Evolutionary conservation across 2,797 vertebrate genomes (phyloP).

Genomic region (Enteromius mattozi): DNA sequence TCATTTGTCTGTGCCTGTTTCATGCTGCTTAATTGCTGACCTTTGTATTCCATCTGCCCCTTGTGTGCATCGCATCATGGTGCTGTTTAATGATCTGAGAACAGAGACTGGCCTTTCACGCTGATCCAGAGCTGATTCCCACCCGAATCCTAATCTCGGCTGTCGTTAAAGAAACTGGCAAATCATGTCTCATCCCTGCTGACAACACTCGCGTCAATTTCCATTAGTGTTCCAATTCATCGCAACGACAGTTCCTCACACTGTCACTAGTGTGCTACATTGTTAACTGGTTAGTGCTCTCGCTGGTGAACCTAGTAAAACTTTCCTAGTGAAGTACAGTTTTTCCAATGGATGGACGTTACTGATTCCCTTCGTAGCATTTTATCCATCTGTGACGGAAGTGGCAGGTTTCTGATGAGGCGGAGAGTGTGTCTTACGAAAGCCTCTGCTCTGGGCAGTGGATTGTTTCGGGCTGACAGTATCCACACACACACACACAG

Average conservation of each 20-base stretch:
- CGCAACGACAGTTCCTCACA: neutral
- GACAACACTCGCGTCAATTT: neutral
- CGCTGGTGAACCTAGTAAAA: neutral
- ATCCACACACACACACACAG: constrained; percentile 53
- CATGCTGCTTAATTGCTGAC: constrained; percentile 52
- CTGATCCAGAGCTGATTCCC: constrained; percentile 22
- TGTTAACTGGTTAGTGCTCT: neutral
- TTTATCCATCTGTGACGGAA: constrained; percentile 59
- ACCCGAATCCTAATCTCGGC: constrained; percentile 20
- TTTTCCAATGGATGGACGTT: constrained; percentile 3
- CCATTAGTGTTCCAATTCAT: neutral
- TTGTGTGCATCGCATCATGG: constrained; percentile 29
- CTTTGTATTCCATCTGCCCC: constrained; percentile 49
- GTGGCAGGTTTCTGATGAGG: constrained; percentile 67
- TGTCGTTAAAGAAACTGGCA: constrained; percentile 13
- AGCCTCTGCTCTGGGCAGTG: constrained; percentile 63
- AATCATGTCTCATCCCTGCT: constrained; percentile 24
- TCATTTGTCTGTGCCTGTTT: constrained; percentile 11
- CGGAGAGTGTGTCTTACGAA: constrained; percentile 39
- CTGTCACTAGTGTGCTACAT: neutral
- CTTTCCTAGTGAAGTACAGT: neutral
- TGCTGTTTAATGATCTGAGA: constrained; percentile 52
- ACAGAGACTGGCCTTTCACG: constrained; percentile 43
- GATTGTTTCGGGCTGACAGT: constrained; percentile 49
- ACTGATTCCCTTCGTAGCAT: constrained; percentile 57